phyloP scores from a whole-genome alignment of 2,113 vertebrate species.

The Phaethornis superciliosus region DNA sequence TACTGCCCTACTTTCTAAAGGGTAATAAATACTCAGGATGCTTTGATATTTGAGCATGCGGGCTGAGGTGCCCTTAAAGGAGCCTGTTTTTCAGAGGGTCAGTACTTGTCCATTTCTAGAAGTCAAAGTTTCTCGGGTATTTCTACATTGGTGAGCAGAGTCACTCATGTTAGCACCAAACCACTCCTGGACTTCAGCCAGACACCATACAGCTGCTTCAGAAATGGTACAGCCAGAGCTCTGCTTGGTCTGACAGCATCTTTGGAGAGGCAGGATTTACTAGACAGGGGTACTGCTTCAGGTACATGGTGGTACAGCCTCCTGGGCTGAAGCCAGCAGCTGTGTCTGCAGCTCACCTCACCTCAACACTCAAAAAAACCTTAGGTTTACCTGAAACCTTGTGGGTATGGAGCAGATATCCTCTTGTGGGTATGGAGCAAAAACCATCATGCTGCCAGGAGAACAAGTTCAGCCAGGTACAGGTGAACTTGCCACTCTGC shows the following conservation, averaged over 20 bases:
- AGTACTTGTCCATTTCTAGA: background rate
- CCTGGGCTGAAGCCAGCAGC: background rate
- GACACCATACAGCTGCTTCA: accelerated
- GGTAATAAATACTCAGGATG: slow-evolving; percentile 1
- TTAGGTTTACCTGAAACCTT: background rate
- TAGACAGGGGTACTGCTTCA: background rate
- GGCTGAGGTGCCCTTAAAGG: background rate
- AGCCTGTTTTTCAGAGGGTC: background rate
- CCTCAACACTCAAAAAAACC: background rate
- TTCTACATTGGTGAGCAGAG: background rate
- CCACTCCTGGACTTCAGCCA: background rate
- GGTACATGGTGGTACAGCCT: accelerated
- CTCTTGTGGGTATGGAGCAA: background rate
- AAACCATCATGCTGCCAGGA: background rate
- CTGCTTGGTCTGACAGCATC: background rate
- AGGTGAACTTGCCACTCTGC: background rate
- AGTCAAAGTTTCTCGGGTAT: background rate
- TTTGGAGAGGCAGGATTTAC: background rate
- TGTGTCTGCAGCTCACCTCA: background rate
- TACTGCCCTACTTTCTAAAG: background rate
- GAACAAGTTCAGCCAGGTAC: background rate
- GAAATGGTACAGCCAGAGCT: background rate
- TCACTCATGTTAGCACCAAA: background rate
- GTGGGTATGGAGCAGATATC: background rate
- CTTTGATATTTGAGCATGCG: slow-evolving; percentile 37